Conservation (phyloP, 2,113 vertebrate genomes). For the Numida meleagris region DNA sequence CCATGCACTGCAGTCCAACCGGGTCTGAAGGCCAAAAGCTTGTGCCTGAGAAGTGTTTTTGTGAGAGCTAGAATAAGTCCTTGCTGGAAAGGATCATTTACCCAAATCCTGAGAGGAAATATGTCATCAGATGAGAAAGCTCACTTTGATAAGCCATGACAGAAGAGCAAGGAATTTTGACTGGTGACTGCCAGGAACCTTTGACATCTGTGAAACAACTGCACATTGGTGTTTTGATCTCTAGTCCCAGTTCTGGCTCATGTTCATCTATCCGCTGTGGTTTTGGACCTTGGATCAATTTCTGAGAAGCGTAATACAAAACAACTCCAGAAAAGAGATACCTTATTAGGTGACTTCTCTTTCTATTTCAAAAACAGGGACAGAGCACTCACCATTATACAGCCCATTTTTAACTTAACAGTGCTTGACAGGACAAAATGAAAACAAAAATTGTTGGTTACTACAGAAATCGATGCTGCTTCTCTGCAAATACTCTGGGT, state of each 20-base stretch:
- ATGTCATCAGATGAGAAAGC: not conserved
- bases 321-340: not conserved
- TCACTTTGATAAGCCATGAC: not conserved
- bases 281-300: not conserved
- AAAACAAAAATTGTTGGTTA: not conserved
- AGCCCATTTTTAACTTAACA: not conserved
- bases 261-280: not conserved
- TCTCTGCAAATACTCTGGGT: not conserved
- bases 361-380: constrained; percentile 7
- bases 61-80: not conserved
- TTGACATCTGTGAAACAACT: not conserved
- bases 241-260: not conserved
- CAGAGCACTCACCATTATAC: not conserved
- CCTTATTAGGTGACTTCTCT: not conserved
- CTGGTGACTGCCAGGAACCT: not conserved
- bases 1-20: not conserved
- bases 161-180: not conserved
- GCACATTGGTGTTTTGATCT: not conserved
- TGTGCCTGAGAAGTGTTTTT: not conserved
- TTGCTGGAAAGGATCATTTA: constrained; percentile 4
- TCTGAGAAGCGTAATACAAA: not conserved
- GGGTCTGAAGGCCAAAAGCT: not conserved
- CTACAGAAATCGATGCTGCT: not conserved
- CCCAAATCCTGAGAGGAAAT: not conserved
- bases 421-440: constrained; percentile 8